Base-by-base conservation (phyloP, 2,888 invertebrate species). In the Drosophila conformis region DNA sequence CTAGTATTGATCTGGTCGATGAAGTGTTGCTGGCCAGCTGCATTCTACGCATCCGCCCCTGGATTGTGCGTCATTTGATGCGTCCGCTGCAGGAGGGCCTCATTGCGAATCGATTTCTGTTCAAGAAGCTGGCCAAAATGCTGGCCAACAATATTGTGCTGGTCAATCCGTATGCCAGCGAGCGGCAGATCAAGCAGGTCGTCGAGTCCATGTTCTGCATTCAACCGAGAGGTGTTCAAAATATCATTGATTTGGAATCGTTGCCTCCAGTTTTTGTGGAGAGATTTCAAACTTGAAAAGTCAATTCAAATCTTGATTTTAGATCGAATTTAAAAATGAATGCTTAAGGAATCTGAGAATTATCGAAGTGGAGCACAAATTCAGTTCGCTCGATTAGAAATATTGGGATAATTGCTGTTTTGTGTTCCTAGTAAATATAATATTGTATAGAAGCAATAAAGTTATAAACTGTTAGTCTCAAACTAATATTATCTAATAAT, bases 41-140 rank as follows among this genome's bases (percentile, higher is more conserved):
- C 60, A 86, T 91, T 49, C 78, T 87, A 33, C 91, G 92, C 10
- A 92, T 92, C 52, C 91, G 93, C 0, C 91, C 92, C 0, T 92
- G 92, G 92, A 89, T 92, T 29, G 92, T 92, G 5, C 83, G 90
- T 5, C 78, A 92, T 64, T 79, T 92, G 36, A 93, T 92, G 93
- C 78, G 78, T 25, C 93, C 92, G 4, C 76, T 93, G 76, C 83
- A 82, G 36, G 90, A 92, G 42, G 92, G 92, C 0, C 70, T 92
- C 4, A 92, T 92, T 42, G 91, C 78, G 18, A 92, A 93, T 83
- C 85, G 92, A 1, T 91, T 89, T 75, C 63, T 92, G 0, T 92
- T 93, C 63, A 92, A 92, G 58, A 92, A 91, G 61, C 61, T 92
- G 36, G 93, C 93, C 1, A 92, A 91, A 62, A 76, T 78, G 51